Evolutionary conservation across 2,888 invertebrate genomes (phyloP).

Genomic region (Eilema caniola): DNA sequence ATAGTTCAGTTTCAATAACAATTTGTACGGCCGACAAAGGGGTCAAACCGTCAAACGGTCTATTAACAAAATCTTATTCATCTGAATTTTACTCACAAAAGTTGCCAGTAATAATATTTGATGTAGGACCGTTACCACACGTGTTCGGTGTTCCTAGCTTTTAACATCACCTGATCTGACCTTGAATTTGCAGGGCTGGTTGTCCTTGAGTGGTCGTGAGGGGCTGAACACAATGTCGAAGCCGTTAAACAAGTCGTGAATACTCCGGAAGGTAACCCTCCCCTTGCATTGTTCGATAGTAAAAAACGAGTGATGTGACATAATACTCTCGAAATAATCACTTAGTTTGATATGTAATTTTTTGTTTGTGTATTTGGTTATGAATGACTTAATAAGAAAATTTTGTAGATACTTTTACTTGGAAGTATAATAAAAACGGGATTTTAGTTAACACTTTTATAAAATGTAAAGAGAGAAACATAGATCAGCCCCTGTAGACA

Average conservation of each 20-base stretch:
- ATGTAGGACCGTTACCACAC: slow-evolving; percentile 45
- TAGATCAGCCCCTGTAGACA: too few species aligned
- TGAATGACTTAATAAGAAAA: slow-evolving; percentile 5
- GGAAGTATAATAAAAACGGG: neutral
- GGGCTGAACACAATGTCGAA: slow-evolving; percentile 48
- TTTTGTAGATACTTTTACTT: neutral
- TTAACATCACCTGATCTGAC: slow-evolving; percentile 54
- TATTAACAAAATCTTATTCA: slow-evolving; percentile 16
- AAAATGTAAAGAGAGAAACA: neutral
- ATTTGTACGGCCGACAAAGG: slow-evolving; percentile 1
- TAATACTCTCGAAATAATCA: slow-evolving; percentile 26
- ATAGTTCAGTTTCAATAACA: neutral
- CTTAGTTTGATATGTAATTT: slow-evolving; percentile 23
- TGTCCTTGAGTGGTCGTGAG: slow-evolving; percentile 51
- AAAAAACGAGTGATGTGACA: slow-evolving; percentile 28
- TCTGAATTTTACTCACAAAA: slow-evolving; percentile 26
- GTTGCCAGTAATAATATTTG: slow-evolving; percentile 25
- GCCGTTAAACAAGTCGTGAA: slow-evolving; percentile 60
- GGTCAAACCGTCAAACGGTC: slow-evolving; percentile 6
- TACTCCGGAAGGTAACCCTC: slow-evolving; percentile 52
- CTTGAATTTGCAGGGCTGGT: slow-evolving; percentile 43
- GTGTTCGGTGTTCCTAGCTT: slow-evolving; percentile 42
- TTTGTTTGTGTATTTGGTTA: neutral
- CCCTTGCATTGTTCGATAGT: slow-evolving; percentile 41
- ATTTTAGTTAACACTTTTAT: too few species aligned